These are phyloP conservation scores for Meta bourneti DNA, from an alignment of 2,888 invertebrate species.

Conservation along the genomic window DNA sequence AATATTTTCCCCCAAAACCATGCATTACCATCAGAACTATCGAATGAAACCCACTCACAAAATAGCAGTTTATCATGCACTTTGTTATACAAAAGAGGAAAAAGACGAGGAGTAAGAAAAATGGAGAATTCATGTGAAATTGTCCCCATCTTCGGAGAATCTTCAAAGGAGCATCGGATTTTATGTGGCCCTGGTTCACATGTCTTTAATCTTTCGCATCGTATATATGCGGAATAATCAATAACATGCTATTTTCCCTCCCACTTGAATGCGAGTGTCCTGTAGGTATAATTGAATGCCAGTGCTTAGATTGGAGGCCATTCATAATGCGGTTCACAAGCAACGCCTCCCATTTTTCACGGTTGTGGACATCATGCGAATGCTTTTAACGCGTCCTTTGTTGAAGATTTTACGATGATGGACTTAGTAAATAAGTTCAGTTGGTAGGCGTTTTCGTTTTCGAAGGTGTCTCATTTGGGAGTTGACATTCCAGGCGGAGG, in stretches of 20 bases:
- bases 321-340: conserved; percentile 30
- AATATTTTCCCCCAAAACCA: neutral
- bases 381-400: conserved; percentile 32
- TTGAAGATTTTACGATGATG: neutral
- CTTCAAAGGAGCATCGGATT: neutral
- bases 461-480: too few species aligned
- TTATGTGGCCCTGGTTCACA: too few species aligned
- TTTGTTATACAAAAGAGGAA: neutral
- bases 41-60: conserved; percentile 16
- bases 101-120: neutral
- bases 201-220: conserved; percentile 18
- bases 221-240: conserved; percentile 39
- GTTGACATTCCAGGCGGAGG: too few species aligned
- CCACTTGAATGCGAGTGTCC: neutral
- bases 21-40: neutral
- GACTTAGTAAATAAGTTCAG: too few species aligned
- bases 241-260: conserved; percentile 19
- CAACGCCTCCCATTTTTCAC: conserved; percentile 23
- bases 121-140: conserved; percentile 50
- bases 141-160: conserved; percentile 13
- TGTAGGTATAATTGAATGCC: conserved; percentile 37
- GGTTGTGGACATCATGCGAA: neutral
- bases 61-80: conserved; percentile 35
- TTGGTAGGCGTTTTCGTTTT: too few species aligned
- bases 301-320: conserved; percentile 27